These are phyloP conservation scores for Anoura caudifer DNA, from an alignment of 2,113 vertebrate genomes.

Conservation along the genomic window DNA sequence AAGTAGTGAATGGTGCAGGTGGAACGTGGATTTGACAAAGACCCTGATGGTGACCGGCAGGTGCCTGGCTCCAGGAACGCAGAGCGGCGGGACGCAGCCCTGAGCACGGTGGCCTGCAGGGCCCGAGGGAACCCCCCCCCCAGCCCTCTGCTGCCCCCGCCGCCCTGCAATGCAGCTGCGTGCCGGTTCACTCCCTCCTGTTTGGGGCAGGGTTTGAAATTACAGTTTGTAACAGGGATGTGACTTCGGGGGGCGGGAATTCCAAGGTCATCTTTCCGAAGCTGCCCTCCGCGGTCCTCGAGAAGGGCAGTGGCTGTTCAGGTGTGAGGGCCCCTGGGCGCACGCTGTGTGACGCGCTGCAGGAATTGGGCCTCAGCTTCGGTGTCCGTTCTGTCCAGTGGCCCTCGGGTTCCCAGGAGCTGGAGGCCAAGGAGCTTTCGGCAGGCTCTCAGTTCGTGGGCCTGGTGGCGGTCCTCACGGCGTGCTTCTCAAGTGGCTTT, in stretches of 20 bases:
- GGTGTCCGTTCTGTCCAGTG: conserved; percentile 83
- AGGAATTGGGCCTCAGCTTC: background rate
- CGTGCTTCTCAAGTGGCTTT: conserved; percentile 97
- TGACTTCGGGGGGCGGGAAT: background rate
- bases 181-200: background rate
- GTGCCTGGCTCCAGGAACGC: background rate
- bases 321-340: background rate
- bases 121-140: too few relatives aligned
- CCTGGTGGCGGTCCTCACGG: conserved; percentile 91
- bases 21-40: background rate
- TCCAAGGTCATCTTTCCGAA: conserved; percentile 7
- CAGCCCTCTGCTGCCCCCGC: too few relatives aligned
- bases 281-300: background rate
- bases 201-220: background rate
- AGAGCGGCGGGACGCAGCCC: background rate
- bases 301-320: too few relatives aligned
- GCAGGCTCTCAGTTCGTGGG: conserved; percentile 92
- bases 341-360: background rate
- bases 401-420: conserved; percentile 87
- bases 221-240: background rate
- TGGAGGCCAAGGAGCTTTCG: conserved; percentile 83
- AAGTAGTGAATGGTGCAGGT: background rate
- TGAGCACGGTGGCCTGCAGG: background rate
- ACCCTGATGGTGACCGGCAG: background rate
- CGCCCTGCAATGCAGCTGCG: too few relatives aligned